Evolutionary conservation across 2,113 vertebrate genomes (phyloP).

Genomic region (Nesogale talazaci): DNA sequence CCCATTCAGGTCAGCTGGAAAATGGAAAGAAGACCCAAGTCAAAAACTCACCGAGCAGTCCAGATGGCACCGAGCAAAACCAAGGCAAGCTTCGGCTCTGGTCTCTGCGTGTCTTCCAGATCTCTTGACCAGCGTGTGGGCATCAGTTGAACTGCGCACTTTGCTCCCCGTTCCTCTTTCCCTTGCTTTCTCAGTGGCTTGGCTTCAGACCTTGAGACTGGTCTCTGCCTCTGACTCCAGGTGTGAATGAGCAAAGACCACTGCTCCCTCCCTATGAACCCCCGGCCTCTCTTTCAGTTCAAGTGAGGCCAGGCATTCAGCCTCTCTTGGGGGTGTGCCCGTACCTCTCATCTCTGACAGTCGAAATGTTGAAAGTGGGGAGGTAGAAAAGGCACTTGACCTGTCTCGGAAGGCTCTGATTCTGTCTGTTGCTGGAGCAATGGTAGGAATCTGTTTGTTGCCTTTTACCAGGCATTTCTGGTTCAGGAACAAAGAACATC

Average conservation of each 20-base stretch:
- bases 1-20: conserved; percentile 64
- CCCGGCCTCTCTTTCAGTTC: neutral
- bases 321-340: neutral
- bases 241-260: neutral
- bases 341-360: neutral
- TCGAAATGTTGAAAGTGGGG: neutral
- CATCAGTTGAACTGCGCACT: neutral
- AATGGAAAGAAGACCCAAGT: conserved; percentile 63
- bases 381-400: conserved; percentile 3
- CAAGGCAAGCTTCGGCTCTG: neutral
- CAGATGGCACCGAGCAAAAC: conserved; percentile 66
- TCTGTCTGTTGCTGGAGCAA: conserved; percentile 63
- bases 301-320: neutral
- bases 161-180: neutral
- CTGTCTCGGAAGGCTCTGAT: conserved; percentile 34
- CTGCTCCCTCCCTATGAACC: fast-evolving
- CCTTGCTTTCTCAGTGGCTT: neutral
- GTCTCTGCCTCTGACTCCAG: neutral
- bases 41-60: conserved; percentile 56
- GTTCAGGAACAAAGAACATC: conserved; percentile 56
- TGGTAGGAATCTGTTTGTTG: neutral
- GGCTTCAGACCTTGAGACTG: neutral
- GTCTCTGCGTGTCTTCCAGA: neutral
- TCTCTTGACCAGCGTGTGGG: neutral
- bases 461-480: conserved; percentile 22